phyloP scores from a whole-genome alignment of 2,888 invertebrate genomes.

The Hirtodrosophila trivittata region DNA sequence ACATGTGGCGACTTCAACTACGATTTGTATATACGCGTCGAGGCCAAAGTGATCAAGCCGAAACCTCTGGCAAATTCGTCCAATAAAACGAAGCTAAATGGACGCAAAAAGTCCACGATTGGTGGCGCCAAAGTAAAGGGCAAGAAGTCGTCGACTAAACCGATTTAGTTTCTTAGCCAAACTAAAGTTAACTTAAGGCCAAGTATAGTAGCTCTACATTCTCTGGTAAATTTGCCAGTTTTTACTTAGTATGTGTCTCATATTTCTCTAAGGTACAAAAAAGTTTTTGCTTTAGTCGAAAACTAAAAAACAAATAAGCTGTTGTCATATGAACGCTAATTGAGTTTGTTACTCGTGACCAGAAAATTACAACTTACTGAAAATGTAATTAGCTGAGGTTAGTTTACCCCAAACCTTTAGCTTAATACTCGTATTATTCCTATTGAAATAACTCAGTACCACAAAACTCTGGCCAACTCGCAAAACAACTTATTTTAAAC shows the following conservation, averaged over 20 bases:
- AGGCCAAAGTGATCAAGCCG: slow-evolving; percentile 80
- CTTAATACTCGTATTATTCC: not conserved
- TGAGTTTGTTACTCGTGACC: slow-evolving; percentile 19
- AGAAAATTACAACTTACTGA: slow-evolving; percentile 9
- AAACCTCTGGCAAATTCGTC: slow-evolving; percentile 69
- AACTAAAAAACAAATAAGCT: not conserved
- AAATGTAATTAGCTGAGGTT: not conserved
- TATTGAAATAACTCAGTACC: not conserved
- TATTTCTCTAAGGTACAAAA: no score
- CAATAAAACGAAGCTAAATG: slow-evolving; percentile 78
- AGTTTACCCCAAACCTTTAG: not conserved
- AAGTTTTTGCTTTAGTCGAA: no score
- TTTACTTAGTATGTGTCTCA: no score
- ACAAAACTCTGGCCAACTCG: no score
- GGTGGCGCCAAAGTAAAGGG: slow-evolving; percentile 70
- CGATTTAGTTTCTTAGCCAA: slow-evolving; percentile 5
- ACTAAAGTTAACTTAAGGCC: not conserved
- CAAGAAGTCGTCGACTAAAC: slow-evolving; percentile 70
- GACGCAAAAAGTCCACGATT: slow-evolving; percentile 74
- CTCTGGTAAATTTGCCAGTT: no score
- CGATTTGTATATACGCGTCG: slow-evolving; percentile 82
- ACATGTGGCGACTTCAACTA: slow-evolving; percentile 83
- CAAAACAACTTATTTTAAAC: not conserved
- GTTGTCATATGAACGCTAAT: slow-evolving; percentile 21
- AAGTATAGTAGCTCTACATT: no score